phyloP scores from a whole-genome alignment of 1,140 invertebrate species.

The Cataglyphis hispanica region DNA sequence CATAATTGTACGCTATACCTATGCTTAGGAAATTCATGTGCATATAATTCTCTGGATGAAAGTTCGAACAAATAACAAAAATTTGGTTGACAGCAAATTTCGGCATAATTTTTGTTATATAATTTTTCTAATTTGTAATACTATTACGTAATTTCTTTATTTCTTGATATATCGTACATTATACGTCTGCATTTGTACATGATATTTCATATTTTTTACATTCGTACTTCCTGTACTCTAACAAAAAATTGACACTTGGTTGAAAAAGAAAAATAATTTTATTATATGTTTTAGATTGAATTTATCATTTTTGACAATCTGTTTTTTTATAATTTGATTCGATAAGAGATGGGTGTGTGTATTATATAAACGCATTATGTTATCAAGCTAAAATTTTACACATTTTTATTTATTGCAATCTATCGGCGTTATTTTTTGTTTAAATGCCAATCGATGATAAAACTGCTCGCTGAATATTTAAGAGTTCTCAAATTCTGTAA shows the following conservation, averaged over 20 bases:
- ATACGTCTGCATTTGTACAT: no score
- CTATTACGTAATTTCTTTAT: not conserved
- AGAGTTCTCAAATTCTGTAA: not conserved
- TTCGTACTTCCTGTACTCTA: no score
- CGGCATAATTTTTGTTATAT: not conserved
- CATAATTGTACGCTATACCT: conserved; percentile 22
- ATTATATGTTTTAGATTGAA: conserved; percentile 24
- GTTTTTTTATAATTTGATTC: not conserved
- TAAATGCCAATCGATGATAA: conserved; percentile 9
- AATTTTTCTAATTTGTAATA: not conserved
- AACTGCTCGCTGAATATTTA: not conserved
- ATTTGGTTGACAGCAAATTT: conserved; percentile 16
- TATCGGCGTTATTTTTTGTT: not conserved
- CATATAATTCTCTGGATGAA: conserved; percentile 33
- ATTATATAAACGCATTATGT: not conserved
- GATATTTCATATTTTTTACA: no score
- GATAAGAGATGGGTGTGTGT: not conserved
- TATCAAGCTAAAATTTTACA: not conserved
- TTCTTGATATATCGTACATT: not conserved
- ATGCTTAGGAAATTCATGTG: conserved; percentile 45
- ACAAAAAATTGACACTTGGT: not conserved
- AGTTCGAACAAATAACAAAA: conserved; percentile 23
- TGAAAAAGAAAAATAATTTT: conserved; percentile 26
- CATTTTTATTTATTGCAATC: not conserved
- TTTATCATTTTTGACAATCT: not conserved